Conservation (phyloP, 2,888 invertebrate species). For the Pseudococcus viburni region DNA sequence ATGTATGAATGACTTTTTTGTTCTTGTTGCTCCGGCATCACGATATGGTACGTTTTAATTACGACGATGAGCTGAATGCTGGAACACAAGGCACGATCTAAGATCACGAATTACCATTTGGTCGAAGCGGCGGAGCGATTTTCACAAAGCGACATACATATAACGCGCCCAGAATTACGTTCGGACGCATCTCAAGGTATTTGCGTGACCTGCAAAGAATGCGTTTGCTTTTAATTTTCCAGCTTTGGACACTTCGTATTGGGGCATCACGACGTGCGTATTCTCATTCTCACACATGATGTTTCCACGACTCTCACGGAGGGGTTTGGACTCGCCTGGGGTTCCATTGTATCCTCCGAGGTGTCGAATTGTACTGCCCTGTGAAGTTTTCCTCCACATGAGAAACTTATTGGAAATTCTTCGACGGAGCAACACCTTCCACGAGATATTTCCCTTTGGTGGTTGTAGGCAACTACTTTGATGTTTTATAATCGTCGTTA, state of each 20-base stretch:
- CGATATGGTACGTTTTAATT: conserved; percentile 42
- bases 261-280: neutral
- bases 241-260: neutral
- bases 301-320: neutral
- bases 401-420: too few relatives aligned
- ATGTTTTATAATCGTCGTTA: neutral
- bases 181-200: conserved; percentile 40
- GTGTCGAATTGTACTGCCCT: too few relatives aligned
- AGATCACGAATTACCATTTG: conserved; percentile 25
- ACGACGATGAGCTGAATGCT: neutral
- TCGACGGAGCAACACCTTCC: too few relatives aligned
- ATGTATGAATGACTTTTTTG: conserved; percentile 21
- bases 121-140: neutral
- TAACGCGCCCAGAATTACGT: neutral
- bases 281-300: neutral
- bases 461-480: neutral
- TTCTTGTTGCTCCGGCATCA: conserved; percentile 36
- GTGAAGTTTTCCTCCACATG: too few relatives aligned
- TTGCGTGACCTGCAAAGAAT: conserved; percentile 38
- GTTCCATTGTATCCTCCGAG: neutral
- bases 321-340: neutral
- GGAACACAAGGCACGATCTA: conserved; percentile 12
- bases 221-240: neutral
- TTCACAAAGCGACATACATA: neutral
- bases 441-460: too few relatives aligned